A percentile compares a stretch with the other conserved stretches of the same genome.
Evolutionary conservation across 2,888 invertebrate species (phyloP).

Genomic region (Alcis repandata): DNA sequence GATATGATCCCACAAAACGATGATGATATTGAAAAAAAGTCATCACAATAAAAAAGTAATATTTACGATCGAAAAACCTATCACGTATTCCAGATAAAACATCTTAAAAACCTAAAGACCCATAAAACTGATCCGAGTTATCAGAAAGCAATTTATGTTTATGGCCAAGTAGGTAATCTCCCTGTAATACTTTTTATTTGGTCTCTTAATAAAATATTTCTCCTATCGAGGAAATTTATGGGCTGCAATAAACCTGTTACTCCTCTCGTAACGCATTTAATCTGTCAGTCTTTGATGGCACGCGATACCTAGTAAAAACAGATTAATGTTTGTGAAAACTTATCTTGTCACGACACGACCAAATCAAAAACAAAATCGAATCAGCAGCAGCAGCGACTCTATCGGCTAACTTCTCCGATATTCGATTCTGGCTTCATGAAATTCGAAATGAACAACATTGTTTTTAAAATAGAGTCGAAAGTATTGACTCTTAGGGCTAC

Average conservation of each 20-base stretch:
- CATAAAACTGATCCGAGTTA: conserved; percentile 50
- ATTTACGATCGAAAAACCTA: conserved; percentile 37
- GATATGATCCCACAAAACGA: conserved; percentile 12
- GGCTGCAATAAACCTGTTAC: conserved; percentile 73
- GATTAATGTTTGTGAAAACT: conserved; percentile 53
- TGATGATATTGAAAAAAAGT: conserved; percentile 34
- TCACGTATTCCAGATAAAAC: conserved; percentile 46
- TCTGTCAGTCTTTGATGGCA: conserved; percentile 64
- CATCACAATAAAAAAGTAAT: conserved; percentile 37
- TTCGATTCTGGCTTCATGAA: too few species aligned
- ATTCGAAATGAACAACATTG: too few species aligned
- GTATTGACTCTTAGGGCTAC: too few species aligned
- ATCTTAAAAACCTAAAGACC: conserved; percentile 45
- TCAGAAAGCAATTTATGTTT: conserved; percentile 66
- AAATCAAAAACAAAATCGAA: too few species aligned
- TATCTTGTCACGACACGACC: too few species aligned
- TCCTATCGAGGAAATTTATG: conserved; percentile 67
- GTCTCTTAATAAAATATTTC: conserved; percentile 74
- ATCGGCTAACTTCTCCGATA: too few species aligned
- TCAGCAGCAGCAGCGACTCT: too few species aligned
- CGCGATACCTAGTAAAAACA: conserved; percentile 66
- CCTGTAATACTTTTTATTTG: conserved; percentile 68
- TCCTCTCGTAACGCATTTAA: conserved; percentile 78
- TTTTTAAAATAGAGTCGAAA: too few species aligned
- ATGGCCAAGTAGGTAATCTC: conserved; percentile 59